These are phyloP conservation scores for Percopsis omiscomaycus DNA, from an alignment of 2,797 vertebrate species.

Conservation along the genomic window DNA sequence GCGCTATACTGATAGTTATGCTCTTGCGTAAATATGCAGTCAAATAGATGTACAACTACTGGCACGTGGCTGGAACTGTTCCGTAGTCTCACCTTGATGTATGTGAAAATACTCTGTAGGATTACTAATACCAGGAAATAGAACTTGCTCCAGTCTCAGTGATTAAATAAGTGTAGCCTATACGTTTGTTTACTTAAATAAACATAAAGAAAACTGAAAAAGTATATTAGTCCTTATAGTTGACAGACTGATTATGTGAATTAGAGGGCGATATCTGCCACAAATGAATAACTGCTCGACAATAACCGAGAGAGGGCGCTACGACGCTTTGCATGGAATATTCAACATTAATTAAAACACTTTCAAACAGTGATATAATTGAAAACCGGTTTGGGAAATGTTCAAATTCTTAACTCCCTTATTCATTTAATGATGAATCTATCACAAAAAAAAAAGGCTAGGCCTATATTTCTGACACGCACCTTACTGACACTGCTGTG, in stretches of 20 bases:
- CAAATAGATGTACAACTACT: slow-evolving; percentile 77
- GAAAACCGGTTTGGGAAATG: slow-evolving; percentile 1
- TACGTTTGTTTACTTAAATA: background rate
- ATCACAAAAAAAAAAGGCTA: too few species aligned
- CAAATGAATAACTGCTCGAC: slow-evolving; percentile 1
- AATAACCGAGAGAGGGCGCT: slow-evolving; percentile 79
- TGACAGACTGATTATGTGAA: slow-evolving; percentile 7
- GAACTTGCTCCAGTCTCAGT: too few species aligned
- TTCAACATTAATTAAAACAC: slow-evolving; percentile 41
- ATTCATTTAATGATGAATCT: too few species aligned
- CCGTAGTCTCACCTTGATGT: slow-evolving; percentile 69
- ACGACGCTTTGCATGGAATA: slow-evolving; percentile 53
- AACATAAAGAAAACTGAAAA: background rate
- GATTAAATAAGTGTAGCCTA: too few species aligned
- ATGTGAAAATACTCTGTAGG: slow-evolving; percentile 70
- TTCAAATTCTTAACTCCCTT: too few species aligned
- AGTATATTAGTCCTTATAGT: background rate
- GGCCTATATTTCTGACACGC: too few species aligned
- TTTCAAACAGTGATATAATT: slow-evolving; percentile 32
- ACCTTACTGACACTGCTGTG: too few species aligned
- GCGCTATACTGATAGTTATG: slow-evolving; percentile 78
- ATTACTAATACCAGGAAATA: background rate
- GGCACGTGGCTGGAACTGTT: slow-evolving; percentile 74
- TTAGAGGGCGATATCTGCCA: slow-evolving; percentile 3
- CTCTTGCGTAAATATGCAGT: slow-evolving; percentile 80